A percentile compares a stretch with the other conserved stretches of the same genome.
Conservation (phyloP, 2,888 invertebrate genomes). For the Heterodera filipjevi region DNA sequence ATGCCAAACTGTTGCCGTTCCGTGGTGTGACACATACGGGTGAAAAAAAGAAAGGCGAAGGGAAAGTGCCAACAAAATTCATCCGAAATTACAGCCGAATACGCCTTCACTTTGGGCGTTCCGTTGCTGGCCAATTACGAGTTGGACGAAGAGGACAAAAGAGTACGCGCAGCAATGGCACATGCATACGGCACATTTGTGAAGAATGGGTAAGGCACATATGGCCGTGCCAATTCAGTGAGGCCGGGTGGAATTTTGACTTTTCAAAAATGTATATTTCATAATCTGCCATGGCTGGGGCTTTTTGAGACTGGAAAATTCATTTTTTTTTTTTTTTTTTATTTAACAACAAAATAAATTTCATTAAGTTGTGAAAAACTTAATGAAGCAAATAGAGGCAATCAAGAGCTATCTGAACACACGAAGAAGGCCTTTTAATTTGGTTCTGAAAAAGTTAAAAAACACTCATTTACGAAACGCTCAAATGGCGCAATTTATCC, state of each 20-base stretch:
- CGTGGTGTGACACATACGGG: conserved; percentile 6
- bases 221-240: not conserved
- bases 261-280: not conserved
- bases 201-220: conserved; percentile 28
- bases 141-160: conserved; percentile 35
- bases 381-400: too few species aligned
- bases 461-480: too few species aligned
- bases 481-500: too few species aligned
- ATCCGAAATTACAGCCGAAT: conserved; percentile 29
- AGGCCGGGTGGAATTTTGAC: not conserved
- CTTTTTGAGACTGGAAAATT: too few species aligned
- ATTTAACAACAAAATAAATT: too few species aligned
- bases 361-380: too few species aligned
- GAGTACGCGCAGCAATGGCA: conserved; percentile 28
- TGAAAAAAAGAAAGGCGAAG: not conserved
- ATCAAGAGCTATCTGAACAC: too few species aligned
- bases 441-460: too few species aligned
- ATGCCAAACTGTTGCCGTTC: conserved; percentile 15
- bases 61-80: not conserved
- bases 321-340: too few species aligned
- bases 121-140: conserved; percentile 40
- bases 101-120: conserved; percentile 32
- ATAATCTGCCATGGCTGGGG: too few species aligned
- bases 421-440: too few species aligned
- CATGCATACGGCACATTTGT: conserved; percentile 40